Percentiles rank a stretch among this genome's conserved stretches.
Conservation (phyloP, 2,888 invertebrate genomes). For the Agrotis segetum region DNA sequence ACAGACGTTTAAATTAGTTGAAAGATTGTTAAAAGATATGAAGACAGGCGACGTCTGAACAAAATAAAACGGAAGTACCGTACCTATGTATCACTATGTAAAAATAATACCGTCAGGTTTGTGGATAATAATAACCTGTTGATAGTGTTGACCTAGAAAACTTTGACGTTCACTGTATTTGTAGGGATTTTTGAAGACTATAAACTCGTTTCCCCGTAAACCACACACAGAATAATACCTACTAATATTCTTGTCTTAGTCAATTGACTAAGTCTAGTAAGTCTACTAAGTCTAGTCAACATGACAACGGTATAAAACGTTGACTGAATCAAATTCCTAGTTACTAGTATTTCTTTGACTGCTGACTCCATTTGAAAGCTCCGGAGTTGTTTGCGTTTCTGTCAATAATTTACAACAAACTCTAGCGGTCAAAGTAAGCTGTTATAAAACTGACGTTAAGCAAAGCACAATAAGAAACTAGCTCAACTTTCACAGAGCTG, state of each 20-base stretch:
- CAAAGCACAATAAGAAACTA: constrained; percentile 19
- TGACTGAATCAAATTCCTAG: too few relatives aligned
- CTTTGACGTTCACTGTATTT: not conserved
- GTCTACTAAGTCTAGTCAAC: too few relatives aligned
- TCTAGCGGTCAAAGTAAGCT: not conserved
- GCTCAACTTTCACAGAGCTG: not conserved
- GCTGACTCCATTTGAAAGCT: too few relatives aligned
- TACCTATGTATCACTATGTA: constrained; percentile 11
- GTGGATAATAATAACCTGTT: constrained; percentile 7
- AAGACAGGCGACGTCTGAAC: constrained; percentile 36
- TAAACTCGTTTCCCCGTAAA: not conserved
- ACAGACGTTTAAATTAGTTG: constrained; percentile 48
- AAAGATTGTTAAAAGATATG: constrained; percentile 32
- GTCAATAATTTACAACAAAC: too few relatives aligned
- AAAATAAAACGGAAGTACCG: constrained; percentile 41
- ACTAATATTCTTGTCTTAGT: too few relatives aligned
- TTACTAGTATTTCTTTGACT: too few relatives aligned
- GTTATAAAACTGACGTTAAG: constrained; percentile 2
- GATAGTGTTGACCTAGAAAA: constrained; percentile 8
- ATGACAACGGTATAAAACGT: too few relatives aligned
- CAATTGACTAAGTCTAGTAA: too few relatives aligned
- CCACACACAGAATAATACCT: not conserved
- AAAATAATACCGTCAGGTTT: constrained; percentile 13
- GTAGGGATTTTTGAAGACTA: not conserved
- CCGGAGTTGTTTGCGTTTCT: too few relatives aligned